Conservation (phyloP, 1,140 invertebrate genomes). For the Pomacea maculata region DNA sequence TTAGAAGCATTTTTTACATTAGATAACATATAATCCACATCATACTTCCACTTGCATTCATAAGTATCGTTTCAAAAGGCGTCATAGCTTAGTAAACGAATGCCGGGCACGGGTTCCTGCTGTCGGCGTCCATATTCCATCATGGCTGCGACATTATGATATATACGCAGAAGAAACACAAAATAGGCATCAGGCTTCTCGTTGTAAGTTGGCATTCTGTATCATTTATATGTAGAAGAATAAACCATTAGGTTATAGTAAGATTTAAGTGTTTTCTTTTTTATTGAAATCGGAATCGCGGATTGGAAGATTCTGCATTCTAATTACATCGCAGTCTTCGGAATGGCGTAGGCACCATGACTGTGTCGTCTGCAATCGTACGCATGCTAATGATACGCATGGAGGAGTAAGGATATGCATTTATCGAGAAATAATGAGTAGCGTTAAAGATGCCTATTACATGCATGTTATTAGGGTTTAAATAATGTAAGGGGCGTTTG, state of each 20-base stretch:
- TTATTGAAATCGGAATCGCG: no score
- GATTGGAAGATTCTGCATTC: no score
- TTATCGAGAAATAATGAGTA: no score
- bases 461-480: no score
- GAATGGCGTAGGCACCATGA: no score
- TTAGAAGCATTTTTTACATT: background rate
- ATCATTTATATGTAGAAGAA: background rate
- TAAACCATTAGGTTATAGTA: background rate
- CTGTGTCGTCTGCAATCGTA: no score
- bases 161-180: constrained; percentile 8
- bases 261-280: no score
- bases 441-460: no score
- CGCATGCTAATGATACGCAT: no score
- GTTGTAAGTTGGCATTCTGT: background rate
- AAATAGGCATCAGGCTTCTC: background rate
- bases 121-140: constrained; percentile 18
- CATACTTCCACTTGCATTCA: background rate
- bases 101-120: background rate
- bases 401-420: no score
- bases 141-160: constrained; percentile 22
- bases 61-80: background rate
- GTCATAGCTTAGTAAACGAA: background rate
- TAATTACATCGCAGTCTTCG: no score
- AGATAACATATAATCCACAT: background rate
- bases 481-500: no score